A percentile compares a stretch with the other conserved stretches of the same genome.
phyloP scores from a whole-genome alignment of 1,140 invertebrate genomes.

The Teleogryllus occipitalis region DNA sequence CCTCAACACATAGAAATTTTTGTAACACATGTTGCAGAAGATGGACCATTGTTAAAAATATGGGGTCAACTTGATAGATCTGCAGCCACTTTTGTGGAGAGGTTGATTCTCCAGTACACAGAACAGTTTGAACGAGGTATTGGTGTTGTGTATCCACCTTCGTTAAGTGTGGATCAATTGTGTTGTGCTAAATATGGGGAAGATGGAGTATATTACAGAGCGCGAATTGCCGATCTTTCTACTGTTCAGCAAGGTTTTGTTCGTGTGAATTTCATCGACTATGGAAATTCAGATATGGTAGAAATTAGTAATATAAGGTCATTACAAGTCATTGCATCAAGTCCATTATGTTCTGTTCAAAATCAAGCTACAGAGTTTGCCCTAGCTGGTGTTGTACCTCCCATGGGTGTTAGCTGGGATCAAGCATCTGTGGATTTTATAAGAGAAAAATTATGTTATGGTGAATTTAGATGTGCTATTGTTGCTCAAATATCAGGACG shows the following conservation, averaged over 20 bases:
- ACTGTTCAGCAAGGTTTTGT: conserved; percentile 40
- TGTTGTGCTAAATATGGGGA: conserved; percentile 56
- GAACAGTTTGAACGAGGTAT: conserved; percentile 32
- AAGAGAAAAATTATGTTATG: conserved; percentile 40
- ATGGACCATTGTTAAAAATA: conserved; percentile 55
- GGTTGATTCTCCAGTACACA: conserved; percentile 35
- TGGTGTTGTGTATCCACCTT: conserved; percentile 34
- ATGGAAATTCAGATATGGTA: conserved; percentile 54
- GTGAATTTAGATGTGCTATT: conserved; percentile 38
- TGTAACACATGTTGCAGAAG: conserved; percentile 55
- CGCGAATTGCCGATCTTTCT: conserved; percentile 42
- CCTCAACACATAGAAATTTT: conserved; percentile 30
- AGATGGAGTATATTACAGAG: conserved; percentile 53
- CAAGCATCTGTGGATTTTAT: conserved; percentile 40
- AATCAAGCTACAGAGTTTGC: conserved; percentile 48
- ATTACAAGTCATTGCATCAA: conserved; percentile 39
- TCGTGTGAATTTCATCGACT: conserved; percentile 59
- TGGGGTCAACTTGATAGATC: conserved; percentile 54
- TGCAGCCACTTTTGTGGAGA: conserved; percentile 44
- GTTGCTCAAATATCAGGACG: conserved; percentile 31
- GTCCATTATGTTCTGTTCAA: conserved; percentile 39
- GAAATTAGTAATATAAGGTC: conserved; percentile 44
- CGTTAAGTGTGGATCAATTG: conserved; percentile 40
- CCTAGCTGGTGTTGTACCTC: conserved; percentile 42
- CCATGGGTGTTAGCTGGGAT: conserved; percentile 39